Base-by-base conservation (phyloP, 2,113 vertebrate species). In the Xenus cinereus region DNA sequence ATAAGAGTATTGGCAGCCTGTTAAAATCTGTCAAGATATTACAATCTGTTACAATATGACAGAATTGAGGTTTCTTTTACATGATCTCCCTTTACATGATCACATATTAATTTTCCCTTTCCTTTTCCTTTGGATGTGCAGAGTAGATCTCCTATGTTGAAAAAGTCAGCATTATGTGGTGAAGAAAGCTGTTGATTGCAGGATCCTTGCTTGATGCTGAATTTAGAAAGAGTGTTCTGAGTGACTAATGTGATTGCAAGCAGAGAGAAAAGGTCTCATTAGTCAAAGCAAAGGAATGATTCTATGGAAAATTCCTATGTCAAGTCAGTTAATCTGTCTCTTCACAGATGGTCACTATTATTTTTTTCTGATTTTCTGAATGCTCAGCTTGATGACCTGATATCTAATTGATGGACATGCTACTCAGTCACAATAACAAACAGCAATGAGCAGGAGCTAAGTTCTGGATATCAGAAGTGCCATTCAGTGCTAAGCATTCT, bases 241-340 rank as follows among this genome's bases (percentile, higher is more conserved):
- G 66, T 96, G 93, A 94, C 87, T 95, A 95, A 95, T 75, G 66
- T 57, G 77, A 93, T 83, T 93, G 73, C 84, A 85, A 93, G 89
- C 57, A 79, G 71, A 85, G 57, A 87, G 74, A 95, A 92, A 94
- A 91, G 69, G 77, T 95, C 87, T 94, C 81, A 85, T 93, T 96
- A 91, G 53, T 91, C 67, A 93, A 94, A 85, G 74, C 10, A 96
- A 93, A 78, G 2, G 19, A 94, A 73, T 53, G 35, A 66, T 89
- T 91, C 87, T 73, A 10, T 89, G 84, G 91, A 97, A 96, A 94
- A 95, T 93, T 94, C 62, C 48, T 73, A 6, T 76, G 77, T 66
- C 69, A 82, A 87, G 43, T 87, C 74, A 85, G 35, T 69, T 89
- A 85, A 85, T 82, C 33, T 94, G 20, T 35, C 80, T 81, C 56